A percentile compares a stretch with the other conserved stretches of the same genome.
phyloP scores from a whole-genome alignment of 1,140 invertebrate genomes.

The Gonatopus flavifemur region DNA sequence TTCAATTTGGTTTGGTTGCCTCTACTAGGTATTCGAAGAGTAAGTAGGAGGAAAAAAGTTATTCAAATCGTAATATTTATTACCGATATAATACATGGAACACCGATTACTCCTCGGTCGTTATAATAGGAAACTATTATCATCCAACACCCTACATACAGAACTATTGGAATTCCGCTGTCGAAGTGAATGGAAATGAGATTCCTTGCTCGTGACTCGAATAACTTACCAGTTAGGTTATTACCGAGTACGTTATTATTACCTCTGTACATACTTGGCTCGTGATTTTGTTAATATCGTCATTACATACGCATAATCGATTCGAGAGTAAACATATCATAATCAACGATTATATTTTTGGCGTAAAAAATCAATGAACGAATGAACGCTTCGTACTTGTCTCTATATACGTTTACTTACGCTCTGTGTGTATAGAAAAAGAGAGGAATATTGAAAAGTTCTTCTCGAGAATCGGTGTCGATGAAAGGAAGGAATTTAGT shows the following conservation, averaged over 20 bases:
- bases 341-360: too few species aligned
- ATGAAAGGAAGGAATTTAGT: slow-evolving; percentile 53
- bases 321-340: too few species aligned
- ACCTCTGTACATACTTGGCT: not conserved
- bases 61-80: too few species aligned
- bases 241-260: slow-evolving; percentile 13
- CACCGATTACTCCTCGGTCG: too few species aligned
- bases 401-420: not conserved
- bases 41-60: too few species aligned
- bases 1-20: too few species aligned
- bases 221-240: slow-evolving; percentile 19
- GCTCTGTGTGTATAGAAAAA: not conserved
- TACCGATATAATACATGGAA: too few species aligned
- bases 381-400: not conserved
- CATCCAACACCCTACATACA: too few species aligned
- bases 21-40: too few species aligned
- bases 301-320: too few species aligned
- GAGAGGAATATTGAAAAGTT: not conserved
- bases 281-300: not conserved
- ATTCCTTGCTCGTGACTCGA: slow-evolving; percentile 25
- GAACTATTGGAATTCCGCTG: slow-evolving; percentile 21
- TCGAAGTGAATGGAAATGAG: slow-evolving; percentile 31
- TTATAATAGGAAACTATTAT: too few species aligned
- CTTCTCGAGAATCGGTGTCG: slow-evolving; percentile 28
- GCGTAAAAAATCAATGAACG: too few species aligned